Conservation (phyloP, 2,888 invertebrate species). For the Choristoneura rosaceana region DNA sequence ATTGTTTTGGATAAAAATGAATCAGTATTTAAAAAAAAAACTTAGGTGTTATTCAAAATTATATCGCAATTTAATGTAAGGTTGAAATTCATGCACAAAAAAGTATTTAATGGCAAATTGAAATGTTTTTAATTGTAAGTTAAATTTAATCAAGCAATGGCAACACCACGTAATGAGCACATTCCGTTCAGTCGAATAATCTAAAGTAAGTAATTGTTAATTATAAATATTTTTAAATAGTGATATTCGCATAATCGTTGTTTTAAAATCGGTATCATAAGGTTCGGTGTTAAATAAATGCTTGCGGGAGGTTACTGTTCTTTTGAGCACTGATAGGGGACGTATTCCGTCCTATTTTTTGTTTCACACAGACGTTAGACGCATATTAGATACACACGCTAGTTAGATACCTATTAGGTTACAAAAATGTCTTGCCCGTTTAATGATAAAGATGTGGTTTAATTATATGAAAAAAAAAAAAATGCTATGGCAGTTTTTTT, state of each 20-base stretch:
- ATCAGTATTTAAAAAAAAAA: conserved; percentile 65
- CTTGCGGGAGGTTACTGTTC: conserved; percentile 22
- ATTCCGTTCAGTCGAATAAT: conserved; percentile 79
- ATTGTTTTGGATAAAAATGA: conserved; percentile 50
- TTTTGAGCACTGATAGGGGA: conserved; percentile 14
- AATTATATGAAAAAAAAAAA: too few relatives aligned
- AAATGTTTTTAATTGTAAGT: conserved; percentile 56
- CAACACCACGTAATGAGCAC: conserved; percentile 75
- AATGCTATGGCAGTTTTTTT: too few relatives aligned
- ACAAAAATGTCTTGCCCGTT: conserved; percentile 24
- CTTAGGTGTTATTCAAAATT: conserved; percentile 62
- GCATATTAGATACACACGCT: conserved; percentile 26
- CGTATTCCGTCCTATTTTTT: conserved; percentile 29
- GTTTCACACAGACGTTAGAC: conserved; percentile 10
- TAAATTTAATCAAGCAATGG: conserved; percentile 64
- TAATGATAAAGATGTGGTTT: background rate
- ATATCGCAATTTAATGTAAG: conserved; percentile 66
- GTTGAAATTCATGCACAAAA: conserved; percentile 74
- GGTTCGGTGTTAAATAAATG: conserved; percentile 33
- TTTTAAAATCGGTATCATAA: conserved; percentile 30
- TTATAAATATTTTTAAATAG: conserved; percentile 60
- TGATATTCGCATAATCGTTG: conserved; percentile 60
- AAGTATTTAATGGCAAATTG: conserved; percentile 67
- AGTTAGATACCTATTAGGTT: conserved; percentile 19
- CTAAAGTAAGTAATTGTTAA: conserved; percentile 65